Conservation (phyloP, 2,113 vertebrate species). For the Gasterosteus nipponicus region DNA sequence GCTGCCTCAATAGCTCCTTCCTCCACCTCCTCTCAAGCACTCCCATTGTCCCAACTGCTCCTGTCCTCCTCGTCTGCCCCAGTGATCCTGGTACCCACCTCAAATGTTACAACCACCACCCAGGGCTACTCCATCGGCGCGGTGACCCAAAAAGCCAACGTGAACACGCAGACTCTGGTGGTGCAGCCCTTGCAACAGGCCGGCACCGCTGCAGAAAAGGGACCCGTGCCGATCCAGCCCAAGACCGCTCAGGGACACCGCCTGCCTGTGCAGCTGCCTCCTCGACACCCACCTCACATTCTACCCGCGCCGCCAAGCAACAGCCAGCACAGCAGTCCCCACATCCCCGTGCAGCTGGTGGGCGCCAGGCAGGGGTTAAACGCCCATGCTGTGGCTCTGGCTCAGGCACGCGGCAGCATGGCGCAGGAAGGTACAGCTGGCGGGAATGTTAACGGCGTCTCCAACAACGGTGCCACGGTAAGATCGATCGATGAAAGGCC, state of each 20-base stretch:
- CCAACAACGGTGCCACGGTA: constrained; percentile 67
- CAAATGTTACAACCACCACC: constrained; percentile 78
- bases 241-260: constrained; percentile 83
- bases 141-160: constrained; percentile 83
- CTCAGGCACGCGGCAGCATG: constrained; percentile 80
- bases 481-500: constrained; percentile 19
- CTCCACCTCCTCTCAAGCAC: constrained; percentile 79
- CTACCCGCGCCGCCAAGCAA: constrained; percentile 83
- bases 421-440: constrained; percentile 64
- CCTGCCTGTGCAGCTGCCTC: constrained; percentile 79
- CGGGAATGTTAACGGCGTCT: constrained; percentile 34
- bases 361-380: constrained; percentile 91
- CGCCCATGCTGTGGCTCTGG: constrained; percentile 88
- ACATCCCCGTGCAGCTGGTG: constrained; percentile 95
- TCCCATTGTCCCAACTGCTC: constrained; percentile 89
- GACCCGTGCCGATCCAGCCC: constrained; percentile 91
- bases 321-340: constrained; percentile 82
- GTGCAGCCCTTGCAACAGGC: constrained; percentile 92
- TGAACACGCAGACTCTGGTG: constrained; percentile 91
- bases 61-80: constrained; percentile 87
- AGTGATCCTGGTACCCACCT: constrained; percentile 81
- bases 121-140: constrained; percentile 86
- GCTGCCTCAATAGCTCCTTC: constrained; percentile 67
- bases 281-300: constrained; percentile 80
- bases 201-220: constrained; percentile 75